Evolutionary conservation across 2,797 vertebrate species (phyloP).

Genomic region (Peromyscus melanophrys): DNA sequence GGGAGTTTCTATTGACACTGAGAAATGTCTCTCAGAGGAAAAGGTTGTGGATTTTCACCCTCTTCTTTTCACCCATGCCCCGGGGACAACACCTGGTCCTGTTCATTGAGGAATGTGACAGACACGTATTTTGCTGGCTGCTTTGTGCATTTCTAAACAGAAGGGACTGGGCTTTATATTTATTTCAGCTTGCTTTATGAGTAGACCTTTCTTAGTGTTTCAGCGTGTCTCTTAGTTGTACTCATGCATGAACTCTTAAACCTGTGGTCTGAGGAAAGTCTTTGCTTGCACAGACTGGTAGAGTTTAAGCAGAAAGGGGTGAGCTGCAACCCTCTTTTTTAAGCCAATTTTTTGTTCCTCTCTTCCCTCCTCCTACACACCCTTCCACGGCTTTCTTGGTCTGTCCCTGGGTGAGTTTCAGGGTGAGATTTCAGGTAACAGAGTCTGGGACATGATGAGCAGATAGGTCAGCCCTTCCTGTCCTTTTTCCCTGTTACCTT

Average conservation of each 20-base stretch:
- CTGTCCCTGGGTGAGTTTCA: background rate
- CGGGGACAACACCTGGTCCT: constrained; percentile 82
- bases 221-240: background rate
- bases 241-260: background rate
- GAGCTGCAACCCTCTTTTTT: background rate
- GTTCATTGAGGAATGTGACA: constrained; percentile 86
- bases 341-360: background rate
- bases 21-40: constrained; percentile 63
- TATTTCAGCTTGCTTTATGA: constrained; percentile 51
- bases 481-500: background rate
- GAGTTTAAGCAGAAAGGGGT: background rate
- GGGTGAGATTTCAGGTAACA: background rate
- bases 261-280: background rate
- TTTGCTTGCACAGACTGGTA: background rate
- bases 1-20: constrained; percentile 12
- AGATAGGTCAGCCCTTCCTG: background rate
- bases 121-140: constrained; percentile 61
- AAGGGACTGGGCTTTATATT: constrained; percentile 62
- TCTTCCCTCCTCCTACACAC: background rate
- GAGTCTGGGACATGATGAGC: background rate
- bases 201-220: constrained; percentile 64
- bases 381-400: background rate
- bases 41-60: background rate
- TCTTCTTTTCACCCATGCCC: background rate
- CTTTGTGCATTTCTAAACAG: constrained; percentile 80